These are phyloP conservation scores for Pristionchus japonicus DNA, from an alignment of 2,888 invertebrate species.

Conservation along the genomic window DNA sequence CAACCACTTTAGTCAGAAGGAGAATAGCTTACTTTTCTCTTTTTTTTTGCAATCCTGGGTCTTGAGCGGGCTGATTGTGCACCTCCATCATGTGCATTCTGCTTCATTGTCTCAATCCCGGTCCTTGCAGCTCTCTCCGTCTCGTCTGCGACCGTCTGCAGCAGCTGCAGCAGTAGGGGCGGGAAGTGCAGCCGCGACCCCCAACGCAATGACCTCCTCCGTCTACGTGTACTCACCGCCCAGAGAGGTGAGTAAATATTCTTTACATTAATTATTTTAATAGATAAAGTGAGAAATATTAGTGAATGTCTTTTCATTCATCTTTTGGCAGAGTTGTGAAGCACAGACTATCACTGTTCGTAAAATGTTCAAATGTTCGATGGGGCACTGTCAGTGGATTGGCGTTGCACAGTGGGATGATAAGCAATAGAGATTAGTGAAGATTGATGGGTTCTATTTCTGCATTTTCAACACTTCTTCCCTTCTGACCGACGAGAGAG, in stretches of 20 bases:
- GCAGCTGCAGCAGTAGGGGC: not conserved
- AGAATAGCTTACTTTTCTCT: not conserved
- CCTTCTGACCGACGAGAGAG: too few species aligned
- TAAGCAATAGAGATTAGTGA: not conserved
- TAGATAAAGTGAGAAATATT: not conserved
- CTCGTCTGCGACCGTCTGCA: conserved; percentile 26
- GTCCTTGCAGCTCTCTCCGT: conserved; percentile 12
- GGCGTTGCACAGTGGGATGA: not conserved
- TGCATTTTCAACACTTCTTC: not conserved
- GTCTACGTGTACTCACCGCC: conserved; percentile 39
- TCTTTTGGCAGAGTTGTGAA: not conserved
- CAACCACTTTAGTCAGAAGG: not conserved
- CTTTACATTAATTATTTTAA: not conserved
- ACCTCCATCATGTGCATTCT: not conserved
- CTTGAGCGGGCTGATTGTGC: not conserved
- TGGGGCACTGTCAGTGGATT: not conserved
- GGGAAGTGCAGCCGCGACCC: not conserved
- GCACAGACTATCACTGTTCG: not conserved
- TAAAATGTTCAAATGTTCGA: not conserved
- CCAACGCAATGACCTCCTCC: conserved; percentile 42
- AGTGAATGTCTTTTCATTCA: not conserved
- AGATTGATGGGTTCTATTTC: not conserved
- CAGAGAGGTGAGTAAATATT: not conserved
- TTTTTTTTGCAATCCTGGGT: not conserved
- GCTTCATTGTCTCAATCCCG: not conserved